Conservation (phyloP, 2,888 invertebrate species). For the Aethes cnicana region DNA sequence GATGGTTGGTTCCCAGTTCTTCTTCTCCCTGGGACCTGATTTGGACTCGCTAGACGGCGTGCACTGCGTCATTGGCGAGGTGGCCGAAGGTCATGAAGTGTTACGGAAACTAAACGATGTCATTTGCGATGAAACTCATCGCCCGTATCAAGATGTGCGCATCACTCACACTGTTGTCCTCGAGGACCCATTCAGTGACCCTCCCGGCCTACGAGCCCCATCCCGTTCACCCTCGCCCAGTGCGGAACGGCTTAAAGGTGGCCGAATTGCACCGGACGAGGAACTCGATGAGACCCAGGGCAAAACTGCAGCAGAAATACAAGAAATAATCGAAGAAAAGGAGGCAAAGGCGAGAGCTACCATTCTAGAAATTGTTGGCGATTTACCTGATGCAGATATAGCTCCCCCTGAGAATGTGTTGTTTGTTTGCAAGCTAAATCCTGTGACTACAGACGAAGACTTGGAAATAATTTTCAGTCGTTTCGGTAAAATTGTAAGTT, state of each 20-base stretch:
- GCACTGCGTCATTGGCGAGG: constrained; percentile 98
- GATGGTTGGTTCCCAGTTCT: constrained; percentile 97
- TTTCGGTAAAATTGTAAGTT: constrained; percentile 95
- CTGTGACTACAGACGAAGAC: constrained; percentile 98
- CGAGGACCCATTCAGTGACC: constrained; percentile 98
- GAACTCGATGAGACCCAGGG: constrained; percentile 95
- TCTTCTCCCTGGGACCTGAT: constrained; percentile 94
- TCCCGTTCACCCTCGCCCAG: constrained; percentile 94
- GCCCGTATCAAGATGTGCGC: constrained; percentile 97
- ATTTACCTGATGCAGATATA: constrained; percentile 97
- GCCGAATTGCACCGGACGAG: constrained; percentile 96
- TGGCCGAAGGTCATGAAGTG: constrained; percentile 94
- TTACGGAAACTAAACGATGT: constrained; percentile 95
- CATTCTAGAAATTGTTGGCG: constrained; percentile 98
- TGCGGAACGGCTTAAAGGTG: constrained; percentile 90
- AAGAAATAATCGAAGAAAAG: constrained; percentile 92
- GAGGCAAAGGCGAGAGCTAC: constrained; percentile 98
- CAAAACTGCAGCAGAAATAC: constrained; percentile 91
- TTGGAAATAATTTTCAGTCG: constrained; percentile 98
- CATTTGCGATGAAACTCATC: constrained; percentile 93
- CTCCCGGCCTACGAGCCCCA: constrained; percentile 88
- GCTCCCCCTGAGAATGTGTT: constrained; percentile 99
- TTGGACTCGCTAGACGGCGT: constrained; percentile 93
- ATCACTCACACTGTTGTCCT: constrained; percentile 98
- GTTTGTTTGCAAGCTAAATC: constrained; percentile 99